phyloP scores from a whole-genome alignment of 2,888 invertebrate species.

The Athripsodes cinereus region DNA sequence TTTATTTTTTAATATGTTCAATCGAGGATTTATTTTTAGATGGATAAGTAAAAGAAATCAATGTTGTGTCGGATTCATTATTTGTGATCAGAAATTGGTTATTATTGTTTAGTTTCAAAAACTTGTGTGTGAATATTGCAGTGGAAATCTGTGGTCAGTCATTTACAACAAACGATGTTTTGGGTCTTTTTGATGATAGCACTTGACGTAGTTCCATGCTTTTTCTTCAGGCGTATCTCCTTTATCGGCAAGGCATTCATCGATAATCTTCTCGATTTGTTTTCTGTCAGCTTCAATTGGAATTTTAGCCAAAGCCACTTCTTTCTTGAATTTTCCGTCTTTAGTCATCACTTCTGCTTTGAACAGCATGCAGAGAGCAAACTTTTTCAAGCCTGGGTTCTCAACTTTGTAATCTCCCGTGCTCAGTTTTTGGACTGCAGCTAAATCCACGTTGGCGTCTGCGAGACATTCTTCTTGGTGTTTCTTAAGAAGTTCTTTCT shows the following conservation, averaged over 20 bases:
- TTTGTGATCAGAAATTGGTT: too few relatives aligned
- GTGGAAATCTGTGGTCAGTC: too few relatives aligned
- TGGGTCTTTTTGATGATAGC: constrained; percentile 50
- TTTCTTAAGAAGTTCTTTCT: constrained; percentile 47
- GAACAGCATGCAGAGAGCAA: constrained; percentile 44
- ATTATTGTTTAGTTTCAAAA: too few relatives aligned
- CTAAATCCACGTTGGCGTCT: constrained; percentile 42
- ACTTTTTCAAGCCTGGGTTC: constrained; percentile 44
- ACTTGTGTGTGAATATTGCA: too few relatives aligned
- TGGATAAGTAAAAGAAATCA: too few relatives aligned
- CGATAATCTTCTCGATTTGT: constrained; percentile 44
- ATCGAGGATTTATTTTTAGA: too few relatives aligned
- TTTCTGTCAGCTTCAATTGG: constrained; percentile 46
- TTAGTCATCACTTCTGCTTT: constrained; percentile 50
- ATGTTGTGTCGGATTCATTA: too few relatives aligned
- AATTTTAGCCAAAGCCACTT: constrained; percentile 45
- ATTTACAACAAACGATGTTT: constrained; percentile 42
- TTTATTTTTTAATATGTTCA: too few relatives aligned
- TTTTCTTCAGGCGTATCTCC: constrained; percentile 46
- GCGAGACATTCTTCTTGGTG: constrained; percentile 42
- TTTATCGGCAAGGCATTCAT: constrained; percentile 44
- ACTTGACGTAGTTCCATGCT: constrained; percentile 50
- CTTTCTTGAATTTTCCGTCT: constrained; percentile 50
- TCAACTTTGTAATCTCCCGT: constrained; percentile 44
- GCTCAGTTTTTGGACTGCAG: constrained; percentile 43